These are phyloP conservation scores for Phylloscopus whistleri DNA, from an alignment of 2,113 vertebrate species.

Conservation along the genomic window DNA sequence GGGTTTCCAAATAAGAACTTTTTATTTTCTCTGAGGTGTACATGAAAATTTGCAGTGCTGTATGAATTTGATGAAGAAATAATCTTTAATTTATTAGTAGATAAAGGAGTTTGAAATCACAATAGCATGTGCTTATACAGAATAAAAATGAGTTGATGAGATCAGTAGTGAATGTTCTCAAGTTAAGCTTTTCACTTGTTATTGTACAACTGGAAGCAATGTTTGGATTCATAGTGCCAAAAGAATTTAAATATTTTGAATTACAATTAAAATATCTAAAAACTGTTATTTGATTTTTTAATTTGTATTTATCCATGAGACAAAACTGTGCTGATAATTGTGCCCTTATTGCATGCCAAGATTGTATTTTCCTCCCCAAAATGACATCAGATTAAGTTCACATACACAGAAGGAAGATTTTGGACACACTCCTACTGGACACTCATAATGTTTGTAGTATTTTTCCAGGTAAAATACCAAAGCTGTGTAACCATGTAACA, in stretches of 20 bases:
- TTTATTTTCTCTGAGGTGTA: neutral
- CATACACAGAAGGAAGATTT: neutral
- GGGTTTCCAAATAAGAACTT: neutral
- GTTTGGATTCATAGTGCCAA: neutral
- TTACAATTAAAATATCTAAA: neutral
- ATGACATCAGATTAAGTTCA: neutral
- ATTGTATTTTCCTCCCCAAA: neutral
- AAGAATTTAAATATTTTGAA: neutral
- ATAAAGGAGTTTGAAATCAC: neutral
- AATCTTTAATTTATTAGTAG: neutral
- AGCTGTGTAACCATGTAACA: neutral
- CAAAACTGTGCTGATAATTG: neutral
- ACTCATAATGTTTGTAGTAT: neutral
- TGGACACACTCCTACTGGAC: neutral
- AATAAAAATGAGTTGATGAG: neutral
- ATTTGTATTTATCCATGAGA: neutral
- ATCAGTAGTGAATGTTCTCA: neutral
- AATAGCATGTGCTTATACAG: neutral
- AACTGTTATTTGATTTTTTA: neutral
- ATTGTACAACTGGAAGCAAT: neutral
- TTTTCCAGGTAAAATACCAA: neutral
- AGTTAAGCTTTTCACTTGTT: neutral
- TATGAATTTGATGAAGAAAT: neutral
- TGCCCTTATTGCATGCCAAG: neutral
- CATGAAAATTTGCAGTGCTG: neutral